Evolutionary conservation across 2,113 vertebrate genomes (phyloP), one percentile per base, ranked within the genome.

Genomic region (Pristiophorus japonicus): DNA sequence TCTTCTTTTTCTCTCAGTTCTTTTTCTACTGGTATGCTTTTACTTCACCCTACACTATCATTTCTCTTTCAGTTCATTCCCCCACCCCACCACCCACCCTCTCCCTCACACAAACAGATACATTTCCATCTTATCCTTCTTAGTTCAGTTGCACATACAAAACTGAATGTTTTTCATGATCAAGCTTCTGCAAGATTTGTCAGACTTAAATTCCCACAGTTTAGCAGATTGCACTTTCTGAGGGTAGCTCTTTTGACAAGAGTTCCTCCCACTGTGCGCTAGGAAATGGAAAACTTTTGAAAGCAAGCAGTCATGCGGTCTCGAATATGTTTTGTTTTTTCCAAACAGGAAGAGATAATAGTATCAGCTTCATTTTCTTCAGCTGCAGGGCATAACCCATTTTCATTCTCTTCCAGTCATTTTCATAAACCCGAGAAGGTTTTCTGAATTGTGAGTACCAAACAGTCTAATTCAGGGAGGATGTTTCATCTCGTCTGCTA

Each of bases 231-330:
- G 45, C 66, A 51, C 65, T 70, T 94, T 94, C 45, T 70, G 45
- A 66, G 65, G 22, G 1, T 70, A 70, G 66, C 27, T 70, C 66
- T 73, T 73, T 94, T 94, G 93, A 94, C 45, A n/a, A 70, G 93
- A 94, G 27, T 94, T 94, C 93, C 93, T 94, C 93, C 93, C 63
- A 94, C 93, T 73, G 93, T 70, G 93, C 42, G 66, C 93, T 70
- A 47, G 93, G 93, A 94, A 94, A 34, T 70, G 66, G 66, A 67
- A 70, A 70, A 70, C 11, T 30, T 94, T 47, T 94, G 93, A 94
- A 94, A 70, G 93, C 66, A 70, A 51, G 42, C 66, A 5, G 66
- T 73, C 93, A 94, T 67, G 93, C 66, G 6, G 11, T 47, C 42
- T 94, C 24, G 70, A 73, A 94, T 51, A 94, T 94, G 91, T 94